Base-by-base conservation (phyloP, 2,888 invertebrate genomes). In the Nomada hirtipes region DNA sequence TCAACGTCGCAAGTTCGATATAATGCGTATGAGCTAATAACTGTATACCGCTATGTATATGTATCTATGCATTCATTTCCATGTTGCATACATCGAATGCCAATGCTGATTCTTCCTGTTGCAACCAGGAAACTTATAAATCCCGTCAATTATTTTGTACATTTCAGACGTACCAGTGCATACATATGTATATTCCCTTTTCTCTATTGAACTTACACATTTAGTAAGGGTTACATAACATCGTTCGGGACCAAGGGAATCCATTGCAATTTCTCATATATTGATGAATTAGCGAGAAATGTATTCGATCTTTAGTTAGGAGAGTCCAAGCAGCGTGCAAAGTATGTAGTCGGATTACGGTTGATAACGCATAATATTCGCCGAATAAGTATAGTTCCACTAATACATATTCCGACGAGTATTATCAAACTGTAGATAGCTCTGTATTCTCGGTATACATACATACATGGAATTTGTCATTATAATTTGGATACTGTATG, bases 191-290 rank as follows among this genome's bases (percentile, higher is more conserved):
- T 36, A 44, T 15, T 29, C 47, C 53, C 20, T 68, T 50, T 29
- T 53, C 52, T 18, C 53, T 55, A 23, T 82, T 63, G 29, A 15
- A 53, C 68, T 29, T 65, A 53, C 53, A 44, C 44, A 64, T 68
- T 52, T 29, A n/a, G 55, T 2, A 4, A 7, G 13, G 50, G 60
- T 83, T 79, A 72, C 68, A 64, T 82, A 83, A 83, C 20, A 63
- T 26, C 11, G 23, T 26, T 23, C 44, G 36, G 47, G 55, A 42
- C 44, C 29, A 61, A 60, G 60, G 44, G 65, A 74, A 23, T 53
- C 26, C 15, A 11, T 18, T 42, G 11, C 42, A 44, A 68, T 52
- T 4, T 26, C 15, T 57, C 50, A 20, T 69, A 23, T 20, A 11
- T 11, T 18, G 23, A 52, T 55, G 18, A 10, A 36, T 50, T n/a